phyloP scores from a whole-genome alignment of 2,113 vertebrate genomes.

The Notechis scutatus region DNA sequence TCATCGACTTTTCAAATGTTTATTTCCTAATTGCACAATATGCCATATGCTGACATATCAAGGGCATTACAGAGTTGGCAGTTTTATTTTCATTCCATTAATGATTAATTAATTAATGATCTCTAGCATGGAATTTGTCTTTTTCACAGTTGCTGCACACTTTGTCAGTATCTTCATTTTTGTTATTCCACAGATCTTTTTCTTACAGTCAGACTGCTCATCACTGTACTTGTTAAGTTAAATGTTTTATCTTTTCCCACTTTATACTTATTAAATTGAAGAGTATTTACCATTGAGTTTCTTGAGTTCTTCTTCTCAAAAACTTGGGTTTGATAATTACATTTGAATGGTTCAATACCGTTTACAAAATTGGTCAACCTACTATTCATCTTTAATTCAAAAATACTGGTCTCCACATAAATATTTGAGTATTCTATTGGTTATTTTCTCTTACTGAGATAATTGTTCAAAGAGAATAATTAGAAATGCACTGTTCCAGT shows the following conservation, averaged over 20 bases:
- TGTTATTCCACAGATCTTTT: neutral
- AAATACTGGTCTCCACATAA: neutral
- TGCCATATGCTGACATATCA: neutral
- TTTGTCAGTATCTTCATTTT: neutral
- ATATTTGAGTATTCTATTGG: neutral
- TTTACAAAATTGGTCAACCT: neutral
- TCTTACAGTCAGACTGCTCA: neutral
- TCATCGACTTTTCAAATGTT: neutral
- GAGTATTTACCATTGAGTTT: neutral
- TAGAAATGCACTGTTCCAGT: neutral
- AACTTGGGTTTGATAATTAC: neutral
- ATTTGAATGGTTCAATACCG: neutral
- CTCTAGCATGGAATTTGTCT: neutral
- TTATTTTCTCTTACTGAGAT: neutral
- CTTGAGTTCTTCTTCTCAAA: neutral
- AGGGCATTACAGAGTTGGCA: neutral
- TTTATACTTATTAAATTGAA: neutral
- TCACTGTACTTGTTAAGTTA: neutral
- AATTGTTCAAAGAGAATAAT: neutral
- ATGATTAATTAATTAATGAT: neutral
- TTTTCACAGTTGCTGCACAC: neutral
- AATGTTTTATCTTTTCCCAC: neutral
- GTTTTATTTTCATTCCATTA: neutral
- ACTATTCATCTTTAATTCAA: neutral
- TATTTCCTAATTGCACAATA: neutral